Conservation (phyloP, 2,888 invertebrate species). For the Sipha maydis region DNA sequence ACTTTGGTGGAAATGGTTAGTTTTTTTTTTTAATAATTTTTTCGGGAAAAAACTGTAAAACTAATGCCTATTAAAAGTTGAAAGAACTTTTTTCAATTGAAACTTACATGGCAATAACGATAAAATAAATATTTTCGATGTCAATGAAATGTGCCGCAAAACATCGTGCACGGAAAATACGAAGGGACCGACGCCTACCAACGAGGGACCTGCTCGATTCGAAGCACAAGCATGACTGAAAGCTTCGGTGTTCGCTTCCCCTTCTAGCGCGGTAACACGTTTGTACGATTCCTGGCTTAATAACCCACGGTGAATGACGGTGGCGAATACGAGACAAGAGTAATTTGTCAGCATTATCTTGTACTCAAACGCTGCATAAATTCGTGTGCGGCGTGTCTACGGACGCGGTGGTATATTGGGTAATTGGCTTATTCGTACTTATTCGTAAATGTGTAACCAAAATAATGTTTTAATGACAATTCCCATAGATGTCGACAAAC, state of each 20-base stretch:
- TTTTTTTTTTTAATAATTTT: background rate
- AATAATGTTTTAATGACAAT: background rate
- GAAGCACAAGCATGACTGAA: conserved; percentile 47
- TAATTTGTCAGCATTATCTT: conserved; percentile 46
- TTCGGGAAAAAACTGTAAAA: background rate
- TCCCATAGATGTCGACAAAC: background rate
- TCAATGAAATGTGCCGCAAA: background rate
- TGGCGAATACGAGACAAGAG: background rate
- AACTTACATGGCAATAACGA: background rate
- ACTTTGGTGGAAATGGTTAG: background rate
- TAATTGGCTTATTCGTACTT: background rate
- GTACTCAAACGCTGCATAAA: background rate
- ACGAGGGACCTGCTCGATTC: conserved; percentile 27
- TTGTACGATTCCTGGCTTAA: conserved; percentile 14
- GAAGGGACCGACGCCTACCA: background rate
- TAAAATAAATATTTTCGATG: background rate
- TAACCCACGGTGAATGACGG: conserved; percentile 20
- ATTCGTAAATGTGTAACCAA: background rate
- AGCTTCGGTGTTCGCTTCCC: background rate
- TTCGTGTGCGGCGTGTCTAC: background rate
- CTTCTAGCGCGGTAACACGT: background rate
- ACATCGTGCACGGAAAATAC: background rate
- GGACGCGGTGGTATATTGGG: background rate
- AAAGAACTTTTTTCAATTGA: background rate
- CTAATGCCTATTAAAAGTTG: background rate